Evolutionary conservation across 2,113 vertebrate genomes (phyloP), one percentile per base, ranked within the genome.

Genomic region (Xenus cinereus): DNA sequence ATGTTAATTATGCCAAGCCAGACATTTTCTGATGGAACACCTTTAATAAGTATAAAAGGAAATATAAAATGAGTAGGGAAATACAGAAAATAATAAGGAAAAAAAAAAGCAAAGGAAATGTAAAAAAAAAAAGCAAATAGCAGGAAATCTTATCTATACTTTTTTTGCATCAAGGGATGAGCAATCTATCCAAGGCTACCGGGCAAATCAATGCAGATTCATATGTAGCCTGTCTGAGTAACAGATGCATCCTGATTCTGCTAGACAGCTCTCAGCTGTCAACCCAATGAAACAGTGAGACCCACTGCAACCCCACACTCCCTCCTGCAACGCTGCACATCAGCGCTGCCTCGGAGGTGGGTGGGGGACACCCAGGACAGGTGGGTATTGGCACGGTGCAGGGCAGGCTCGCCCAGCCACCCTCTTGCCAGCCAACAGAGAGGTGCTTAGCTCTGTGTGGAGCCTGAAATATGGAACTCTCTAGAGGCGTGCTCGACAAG

Each of bases 361-460:
- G 32, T 32, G 26, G 20, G 46, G 17, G 13, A 23, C 18, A 7
- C 51, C 33, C 45, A 8, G 20, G 16, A 14, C 4, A 7, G 0
- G 1, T 6, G 19, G 35, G 18, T 5, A 13, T 12, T 24, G 37
- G 23, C 46, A 21, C 32, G 30, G 43, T 1, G 11, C 33, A 59
- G 51, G 20, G n/a, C 33, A 35, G 35, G 23, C 20, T 73, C 18
- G 1, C 33, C 33, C 7, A 26, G 41, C 39, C 72, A 37, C 14
- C 23, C 20, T 20, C 6, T 1, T 16, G 17, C 74, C 79, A 53
- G 14, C 1, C 0, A 0, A 54, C 22, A 74, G 53, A 22, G 21
- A 77, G 0, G 0, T 14, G 4, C 50, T n/a, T 54, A 35, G 50
- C 12, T 79, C 45, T 63, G 15, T 4, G 4, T 3, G 19, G 21